Base-by-base conservation (phyloP, 2,113 vertebrate species). In the Chaetodon trifascialis region DNA sequence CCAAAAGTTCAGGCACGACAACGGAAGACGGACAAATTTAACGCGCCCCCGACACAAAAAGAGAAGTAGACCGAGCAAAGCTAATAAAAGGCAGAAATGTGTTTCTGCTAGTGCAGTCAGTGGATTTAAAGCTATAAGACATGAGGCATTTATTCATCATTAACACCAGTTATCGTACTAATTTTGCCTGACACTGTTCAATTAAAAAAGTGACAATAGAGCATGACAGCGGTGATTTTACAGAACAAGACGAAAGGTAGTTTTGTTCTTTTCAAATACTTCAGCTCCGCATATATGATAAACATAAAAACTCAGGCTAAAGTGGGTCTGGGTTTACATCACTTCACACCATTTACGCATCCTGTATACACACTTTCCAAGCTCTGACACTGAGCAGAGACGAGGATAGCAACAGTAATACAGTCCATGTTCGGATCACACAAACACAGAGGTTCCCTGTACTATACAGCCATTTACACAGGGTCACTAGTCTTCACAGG, bases 401-500 rank as follows among this genome's bases (percentile, higher is more conserved):
- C 88, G 51, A 49, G 89, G 55, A 73, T 9, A 76, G 82, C 67
- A 64, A 84, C 74, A 76, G 86, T 79, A 79, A 90, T 16, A 65
- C 73, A 65, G 74, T 81, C 82, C 70, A 79, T 85, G 91, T 90
- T 86, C 76, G 67, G 89, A 90, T 90, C 86, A 73, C 88, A 76
- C 86, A 88, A 91, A 93, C 87, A 92, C 74, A 82, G 72, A 55
- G 25, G 86, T 80, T 79, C 84, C 79, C 85, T 73, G 87, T 52
- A 64, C 86, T 62, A 59, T 83, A 69, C 80, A 87, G 81, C 76
- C 90, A 81, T 91, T 92, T 93, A 85, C 80, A 73, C 65, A 66
- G 91, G 94, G 92, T 94, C 91, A 93, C 86, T 65, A 75, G 83
- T 90, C 92, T 90, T 93, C 91, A 92, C 88, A 88, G 90, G 91